A percentile compares a stretch with the other conserved stretches of the same genome.
phyloP scores from a whole-genome alignment of 2,888 invertebrate genomes.

The Callosobruchus maculatus region DNA sequence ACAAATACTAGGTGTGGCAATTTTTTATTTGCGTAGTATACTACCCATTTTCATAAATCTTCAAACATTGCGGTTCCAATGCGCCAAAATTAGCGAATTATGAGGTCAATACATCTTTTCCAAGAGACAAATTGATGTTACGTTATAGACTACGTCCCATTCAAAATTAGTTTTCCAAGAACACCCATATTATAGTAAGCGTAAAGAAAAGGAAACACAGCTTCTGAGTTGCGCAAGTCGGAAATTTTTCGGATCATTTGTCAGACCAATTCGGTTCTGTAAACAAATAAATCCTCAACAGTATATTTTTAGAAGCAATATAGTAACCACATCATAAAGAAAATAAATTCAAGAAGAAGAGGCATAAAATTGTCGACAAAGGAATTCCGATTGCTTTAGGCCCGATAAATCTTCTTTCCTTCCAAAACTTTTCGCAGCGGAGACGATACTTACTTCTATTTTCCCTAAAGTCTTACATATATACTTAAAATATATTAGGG shows the following conservation, averaged over 20 bases:
- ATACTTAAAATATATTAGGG: no score
- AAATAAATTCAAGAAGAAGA: neutral
- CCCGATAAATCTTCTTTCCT: neutral
- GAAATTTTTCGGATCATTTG: neutral
- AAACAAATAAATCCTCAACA: neutral
- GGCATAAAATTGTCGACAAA: neutral
- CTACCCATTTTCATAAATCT: no score
- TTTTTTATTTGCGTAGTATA: no score
- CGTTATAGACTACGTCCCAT: no score
- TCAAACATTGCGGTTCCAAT: no score
- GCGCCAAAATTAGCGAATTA: no score
- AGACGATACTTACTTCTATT: no score
- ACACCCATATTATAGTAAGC: neutral
- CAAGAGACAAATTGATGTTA: no score
- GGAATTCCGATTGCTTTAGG: neutral
- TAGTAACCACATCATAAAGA: neutral
- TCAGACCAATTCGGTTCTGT: neutral
- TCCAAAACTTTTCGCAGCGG: neutral
- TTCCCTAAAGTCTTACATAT: no score
- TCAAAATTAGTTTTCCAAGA: neutral
- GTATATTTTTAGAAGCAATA: neutral
- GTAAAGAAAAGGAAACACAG: neutral
- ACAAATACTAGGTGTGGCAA: no score
- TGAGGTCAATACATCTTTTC: no score
- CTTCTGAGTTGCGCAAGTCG: neutral